Conservation (phyloP, 2,113 vertebrate genomes). For the Shinisaurus crocodilurus region DNA sequence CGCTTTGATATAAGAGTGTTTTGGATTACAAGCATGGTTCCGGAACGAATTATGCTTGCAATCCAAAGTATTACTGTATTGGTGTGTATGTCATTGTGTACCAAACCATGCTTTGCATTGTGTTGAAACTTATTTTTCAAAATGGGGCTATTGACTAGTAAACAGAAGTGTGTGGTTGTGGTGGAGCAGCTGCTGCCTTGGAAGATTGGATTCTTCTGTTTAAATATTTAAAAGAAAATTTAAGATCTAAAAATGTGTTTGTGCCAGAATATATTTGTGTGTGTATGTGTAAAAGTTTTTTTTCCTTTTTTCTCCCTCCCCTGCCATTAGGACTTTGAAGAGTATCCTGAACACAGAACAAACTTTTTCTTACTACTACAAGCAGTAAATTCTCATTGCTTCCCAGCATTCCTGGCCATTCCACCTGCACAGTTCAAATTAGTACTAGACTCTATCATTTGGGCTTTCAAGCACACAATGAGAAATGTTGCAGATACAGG, state of each 20-base stretch:
- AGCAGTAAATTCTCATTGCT: constrained; percentile 98
- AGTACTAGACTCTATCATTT: constrained; percentile 99
- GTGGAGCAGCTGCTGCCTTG: background rate
- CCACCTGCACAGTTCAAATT: constrained; percentile 98
- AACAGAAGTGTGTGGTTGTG: background rate
- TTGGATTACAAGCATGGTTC: too few relatives aligned
- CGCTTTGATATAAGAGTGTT: too few relatives aligned
- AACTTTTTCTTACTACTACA: constrained; percentile 99
- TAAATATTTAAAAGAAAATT: background rate
- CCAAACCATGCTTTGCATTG: background rate
- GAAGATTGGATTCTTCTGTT: background rate
- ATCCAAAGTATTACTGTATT: background rate
- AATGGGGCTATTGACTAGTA: background rate
- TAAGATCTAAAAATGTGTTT: background rate
- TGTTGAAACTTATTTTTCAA: background rate
- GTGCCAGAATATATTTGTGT: background rate
- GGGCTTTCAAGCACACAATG: constrained; percentile 99
- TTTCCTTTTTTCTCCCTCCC: background rate
- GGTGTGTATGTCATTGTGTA: background rate
- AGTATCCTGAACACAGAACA: constrained; percentile 97
- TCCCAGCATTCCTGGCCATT: constrained; percentile 97
- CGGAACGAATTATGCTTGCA: too few relatives aligned
- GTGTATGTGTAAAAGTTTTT: background rate
- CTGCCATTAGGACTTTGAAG: constrained; percentile 91
- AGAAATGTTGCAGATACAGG: constrained; percentile 99